phyloP scores from a whole-genome alignment of 2,113 vertebrate species.

The Spea multiplicata region DNA sequence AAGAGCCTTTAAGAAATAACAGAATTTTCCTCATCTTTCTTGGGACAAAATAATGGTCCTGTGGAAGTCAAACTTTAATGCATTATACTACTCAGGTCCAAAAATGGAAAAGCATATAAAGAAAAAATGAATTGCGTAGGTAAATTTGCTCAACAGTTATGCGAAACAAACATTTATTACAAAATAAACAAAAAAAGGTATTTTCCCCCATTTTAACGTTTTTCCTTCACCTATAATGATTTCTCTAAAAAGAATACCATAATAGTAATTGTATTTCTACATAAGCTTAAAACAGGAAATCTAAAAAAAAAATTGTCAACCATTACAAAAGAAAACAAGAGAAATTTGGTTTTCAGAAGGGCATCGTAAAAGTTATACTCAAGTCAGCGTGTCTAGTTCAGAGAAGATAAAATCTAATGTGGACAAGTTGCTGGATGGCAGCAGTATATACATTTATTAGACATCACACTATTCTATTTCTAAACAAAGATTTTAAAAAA shows the following conservation, averaged over 20 bases:
- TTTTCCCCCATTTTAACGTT: slow-evolving; percentile 65
- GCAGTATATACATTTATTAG: slow-evolving; percentile 1
- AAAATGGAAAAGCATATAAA: too few relatives aligned
- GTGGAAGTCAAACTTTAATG: too few relatives aligned
- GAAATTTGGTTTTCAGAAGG: background rate
- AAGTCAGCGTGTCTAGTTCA: background rate
- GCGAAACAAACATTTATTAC: background rate
- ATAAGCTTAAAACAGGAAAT: slow-evolving; percentile 33
- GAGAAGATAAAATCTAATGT: slow-evolving; percentile 5
- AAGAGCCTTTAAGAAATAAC: too few relatives aligned
- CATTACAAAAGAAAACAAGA: background rate
- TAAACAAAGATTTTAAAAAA: background rate
- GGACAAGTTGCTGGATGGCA: background rate
- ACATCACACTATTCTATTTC: background rate
- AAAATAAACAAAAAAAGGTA: slow-evolving; percentile 49
- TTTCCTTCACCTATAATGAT: slow-evolving; percentile 67
- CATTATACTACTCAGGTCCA: too few relatives aligned
- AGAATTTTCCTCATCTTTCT: too few relatives aligned
- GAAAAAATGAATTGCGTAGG: too few relatives aligned
- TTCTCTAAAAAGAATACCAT: slow-evolving; percentile 58
- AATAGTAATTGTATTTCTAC: slow-evolving; percentile 29
- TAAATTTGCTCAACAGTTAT: too few relatives aligned
- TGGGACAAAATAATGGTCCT: too few relatives aligned
- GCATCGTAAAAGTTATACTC: background rate
- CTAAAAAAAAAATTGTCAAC: slow-evolving; percentile 50